phyloP scores from a whole-genome alignment of 2,888 invertebrate species.

The Macropis europaea region DNA sequence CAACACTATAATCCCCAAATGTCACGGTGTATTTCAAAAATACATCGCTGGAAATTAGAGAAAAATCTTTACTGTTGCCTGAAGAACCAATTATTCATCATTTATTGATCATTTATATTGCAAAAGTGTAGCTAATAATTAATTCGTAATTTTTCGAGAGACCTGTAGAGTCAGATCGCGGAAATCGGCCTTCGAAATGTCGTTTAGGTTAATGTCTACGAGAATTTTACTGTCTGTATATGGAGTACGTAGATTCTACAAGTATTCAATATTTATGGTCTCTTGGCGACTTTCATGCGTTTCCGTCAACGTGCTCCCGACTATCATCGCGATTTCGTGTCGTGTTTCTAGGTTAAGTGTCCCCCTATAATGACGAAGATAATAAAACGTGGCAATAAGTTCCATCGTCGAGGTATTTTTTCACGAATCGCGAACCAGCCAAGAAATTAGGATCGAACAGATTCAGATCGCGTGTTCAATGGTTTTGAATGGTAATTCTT shows the following conservation, averaged over 20 bases:
- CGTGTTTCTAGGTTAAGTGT: constrained; percentile 27
- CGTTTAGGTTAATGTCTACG: too few species aligned
- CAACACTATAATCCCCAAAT: not conserved
- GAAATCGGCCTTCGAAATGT: too few species aligned
- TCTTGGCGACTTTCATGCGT: not conserved
- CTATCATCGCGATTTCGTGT: not conserved
- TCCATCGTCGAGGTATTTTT: not conserved
- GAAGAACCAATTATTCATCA: too few species aligned
- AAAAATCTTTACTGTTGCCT: too few species aligned
- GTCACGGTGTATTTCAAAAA: not conserved
- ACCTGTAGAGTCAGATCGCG: too few species aligned
- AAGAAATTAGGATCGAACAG: not conserved
- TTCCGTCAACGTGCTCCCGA: not conserved
- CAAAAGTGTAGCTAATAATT: too few species aligned
- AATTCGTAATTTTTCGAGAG: too few species aligned
- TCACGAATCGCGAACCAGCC: not conserved
- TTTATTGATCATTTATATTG: too few species aligned
- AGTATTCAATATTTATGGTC: too few species aligned
- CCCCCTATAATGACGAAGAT: constrained; percentile 14
- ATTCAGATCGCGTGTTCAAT: not conserved
- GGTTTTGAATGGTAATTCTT: not conserved
- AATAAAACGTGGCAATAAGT: not conserved
- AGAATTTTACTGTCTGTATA: too few species aligned
- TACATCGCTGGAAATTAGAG: not conserved
- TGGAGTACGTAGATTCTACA: too few species aligned